Conservation (phyloP, 1,140 invertebrate genomes). For the Zaprionus nigranus region DNA sequence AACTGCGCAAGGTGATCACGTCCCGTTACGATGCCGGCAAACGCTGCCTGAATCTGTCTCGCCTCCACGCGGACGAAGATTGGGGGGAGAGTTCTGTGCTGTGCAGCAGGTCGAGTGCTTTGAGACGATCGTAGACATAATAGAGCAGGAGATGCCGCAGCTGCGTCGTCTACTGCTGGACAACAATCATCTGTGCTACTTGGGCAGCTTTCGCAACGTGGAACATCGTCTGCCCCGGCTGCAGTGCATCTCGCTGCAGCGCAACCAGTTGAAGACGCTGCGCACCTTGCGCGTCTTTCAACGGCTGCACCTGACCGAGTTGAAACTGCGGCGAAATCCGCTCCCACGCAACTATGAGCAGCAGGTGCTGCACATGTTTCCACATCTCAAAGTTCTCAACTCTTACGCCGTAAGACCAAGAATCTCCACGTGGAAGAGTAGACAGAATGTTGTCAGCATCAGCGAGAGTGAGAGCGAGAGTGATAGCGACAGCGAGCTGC, state of each 20-base stretch:
- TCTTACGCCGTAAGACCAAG: not conserved
- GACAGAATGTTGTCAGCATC: not conserved
- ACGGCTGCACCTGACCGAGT: constrained; percentile 20
- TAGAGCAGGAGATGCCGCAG: constrained; percentile 31
- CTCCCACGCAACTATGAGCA: constrained; percentile 41
- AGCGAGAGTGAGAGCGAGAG: constrained; percentile 6
- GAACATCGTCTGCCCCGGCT: constrained; percentile 36
- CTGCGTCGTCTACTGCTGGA: constrained; percentile 42
- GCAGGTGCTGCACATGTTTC: constrained; percentile 23
- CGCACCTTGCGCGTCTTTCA: constrained; percentile 18
- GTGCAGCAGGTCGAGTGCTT: constrained; percentile 39
- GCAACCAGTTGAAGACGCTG: constrained; percentile 34
- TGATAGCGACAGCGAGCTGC: constrained; percentile 17
- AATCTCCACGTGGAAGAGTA: not conserved
- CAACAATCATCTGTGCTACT: constrained; percentile 33
- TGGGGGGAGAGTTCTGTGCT: constrained; percentile 41
- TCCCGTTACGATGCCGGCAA: constrained; percentile 24
- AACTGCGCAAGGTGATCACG: constrained; percentile 25
- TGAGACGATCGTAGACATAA: constrained; percentile 24
- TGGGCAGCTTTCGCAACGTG: constrained; percentile 26
- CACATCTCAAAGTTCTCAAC: constrained; percentile 28
- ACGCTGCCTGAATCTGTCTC: constrained; percentile 35
- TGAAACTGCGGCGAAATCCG: constrained; percentile 35
- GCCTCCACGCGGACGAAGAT: constrained; percentile 29
- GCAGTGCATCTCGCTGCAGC: constrained; percentile 35